A percentile compares a stretch with the other conserved stretches of the same genome.
These are phyloP conservation scores for Cassiopea andromeda DNA, from an alignment of 30 jellyfish, hydroid and myxozoan species.

Conservation along the genomic window DNA sequence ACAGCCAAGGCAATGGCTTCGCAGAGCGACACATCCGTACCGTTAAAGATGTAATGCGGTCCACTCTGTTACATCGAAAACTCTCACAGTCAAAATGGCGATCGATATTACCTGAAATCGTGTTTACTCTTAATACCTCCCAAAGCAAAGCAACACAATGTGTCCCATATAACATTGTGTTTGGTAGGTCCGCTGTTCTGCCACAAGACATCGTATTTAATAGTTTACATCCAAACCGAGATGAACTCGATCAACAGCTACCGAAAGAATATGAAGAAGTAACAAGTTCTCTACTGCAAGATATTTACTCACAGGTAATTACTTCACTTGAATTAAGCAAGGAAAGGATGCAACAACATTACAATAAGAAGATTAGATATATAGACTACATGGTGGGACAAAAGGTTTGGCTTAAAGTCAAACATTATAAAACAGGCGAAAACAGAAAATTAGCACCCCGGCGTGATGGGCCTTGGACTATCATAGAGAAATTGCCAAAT, in stretches of 20 bases:
- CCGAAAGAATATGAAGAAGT: background rate
- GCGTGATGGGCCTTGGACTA: no score
- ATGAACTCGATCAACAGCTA: background rate
- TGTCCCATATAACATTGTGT: conserved; percentile 26
- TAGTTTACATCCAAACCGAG: background rate
- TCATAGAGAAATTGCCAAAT: no score
- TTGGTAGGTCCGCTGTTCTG: conserved; percentile 49
- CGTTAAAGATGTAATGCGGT: conserved; percentile 34
- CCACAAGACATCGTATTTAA: conserved; percentile 27
- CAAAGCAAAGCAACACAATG: conserved; percentile 18
- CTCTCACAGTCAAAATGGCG: conserved; percentile 16
- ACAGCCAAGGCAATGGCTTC: conserved; percentile 44
- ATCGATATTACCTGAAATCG: conserved; percentile 26
- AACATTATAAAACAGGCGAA: no score
- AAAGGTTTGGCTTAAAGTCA: no score
- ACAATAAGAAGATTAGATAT: no score
- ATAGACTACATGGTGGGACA: no score
- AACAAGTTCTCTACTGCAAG: background rate
- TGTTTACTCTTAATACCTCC: conserved; percentile 37
- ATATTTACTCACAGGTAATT: no score
- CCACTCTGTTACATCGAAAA: conserved; percentile 18
- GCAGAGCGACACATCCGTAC: conserved; percentile 40
- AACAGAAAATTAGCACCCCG: no score
- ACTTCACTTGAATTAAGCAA: no score
- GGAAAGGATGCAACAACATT: no score